These are phyloP conservation scores for Drosophila bifasciata DNA, from an alignment of 1,140 invertebrate species.

Conservation along the genomic window DNA sequence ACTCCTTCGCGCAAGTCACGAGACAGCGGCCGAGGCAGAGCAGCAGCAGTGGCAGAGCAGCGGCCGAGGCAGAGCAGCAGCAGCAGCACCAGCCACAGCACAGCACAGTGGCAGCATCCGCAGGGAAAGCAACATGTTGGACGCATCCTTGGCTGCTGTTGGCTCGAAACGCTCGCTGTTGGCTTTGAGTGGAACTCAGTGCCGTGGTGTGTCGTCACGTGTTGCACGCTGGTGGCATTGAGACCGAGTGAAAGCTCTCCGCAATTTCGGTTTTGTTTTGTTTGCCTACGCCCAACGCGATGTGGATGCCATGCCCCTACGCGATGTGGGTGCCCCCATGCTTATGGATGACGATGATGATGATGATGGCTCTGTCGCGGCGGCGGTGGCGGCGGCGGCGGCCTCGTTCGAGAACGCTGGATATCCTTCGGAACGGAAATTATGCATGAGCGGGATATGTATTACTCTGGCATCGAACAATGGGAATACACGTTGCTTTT, in stretches of 20 bases:
- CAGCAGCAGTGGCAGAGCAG: no score
- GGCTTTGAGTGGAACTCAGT: constrained; percentile 47
- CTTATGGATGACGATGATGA: constrained; percentile 33
- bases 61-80: no score
- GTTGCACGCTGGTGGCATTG: constrained; percentile 58
- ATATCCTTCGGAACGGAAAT: constrained; percentile 71
- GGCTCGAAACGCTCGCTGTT: constrained; percentile 24
- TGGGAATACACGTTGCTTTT: constrained; percentile 36
- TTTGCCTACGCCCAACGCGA: constrained; percentile 43
- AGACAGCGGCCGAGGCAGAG: no score
- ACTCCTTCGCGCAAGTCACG: constrained; percentile 2
- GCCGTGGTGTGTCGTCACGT: constrained; percentile 59
- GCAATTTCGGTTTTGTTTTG: constrained; percentile 49
- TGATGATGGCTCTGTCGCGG: constrained; percentile 1
- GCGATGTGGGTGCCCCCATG: not conserved
- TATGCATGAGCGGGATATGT: constrained; percentile 75
- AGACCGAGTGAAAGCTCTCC: constrained; percentile 41
- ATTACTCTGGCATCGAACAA: constrained; percentile 60
- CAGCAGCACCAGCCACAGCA: no score
- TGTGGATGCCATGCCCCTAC: not conserved
- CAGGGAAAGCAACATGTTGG: constrained; percentile 56
- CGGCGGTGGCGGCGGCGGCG: no score
- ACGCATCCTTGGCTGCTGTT: constrained; percentile 57
- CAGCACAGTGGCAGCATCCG: no score
- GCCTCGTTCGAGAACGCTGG: constrained; percentile 49